A percentile compares a stretch with the other conserved stretches of the same genome.
phyloP scores from a whole-genome alignment of 2,797 vertebrate species.

The Neoniphon sammara region DNA sequence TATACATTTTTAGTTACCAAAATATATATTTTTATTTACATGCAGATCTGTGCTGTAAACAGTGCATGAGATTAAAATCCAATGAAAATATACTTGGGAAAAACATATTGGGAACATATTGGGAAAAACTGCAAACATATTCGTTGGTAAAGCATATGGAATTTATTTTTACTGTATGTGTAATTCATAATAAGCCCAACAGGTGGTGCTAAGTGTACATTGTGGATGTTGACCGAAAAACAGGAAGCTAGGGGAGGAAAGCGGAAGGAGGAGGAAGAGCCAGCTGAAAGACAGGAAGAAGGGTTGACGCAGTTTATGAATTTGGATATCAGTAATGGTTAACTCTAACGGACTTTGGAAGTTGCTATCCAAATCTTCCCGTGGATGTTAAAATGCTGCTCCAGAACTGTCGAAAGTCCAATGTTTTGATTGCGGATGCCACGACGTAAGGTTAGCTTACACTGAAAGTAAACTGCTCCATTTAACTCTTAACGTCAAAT shows the following conservation, averaged over 20 bases:
- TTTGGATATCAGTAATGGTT: conserved; percentile 54
- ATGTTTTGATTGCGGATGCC: conserved; percentile 2
- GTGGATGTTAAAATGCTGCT: conserved; percentile 3
- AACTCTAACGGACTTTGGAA: conserved; percentile 75
- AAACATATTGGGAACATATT: no score
- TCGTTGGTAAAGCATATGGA: no score
- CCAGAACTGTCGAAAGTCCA: not conserved
- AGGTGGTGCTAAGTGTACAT: conserved; percentile 5
- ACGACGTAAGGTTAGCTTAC: not conserved
- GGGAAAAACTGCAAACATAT: no score
- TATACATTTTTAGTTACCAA: not conserved
- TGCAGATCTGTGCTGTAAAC: no score
- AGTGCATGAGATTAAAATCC: no score
- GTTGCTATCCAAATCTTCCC: conserved; percentile 19
- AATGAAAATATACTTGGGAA: no score
- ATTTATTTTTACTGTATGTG: not conserved
- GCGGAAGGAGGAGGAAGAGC: not conserved
- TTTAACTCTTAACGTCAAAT: no score
- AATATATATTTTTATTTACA: no score
- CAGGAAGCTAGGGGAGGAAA: not conserved
- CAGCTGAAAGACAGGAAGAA: not conserved
- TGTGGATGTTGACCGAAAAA: no score
- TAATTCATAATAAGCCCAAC: conserved; percentile 14
- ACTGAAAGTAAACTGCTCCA: not conserved
- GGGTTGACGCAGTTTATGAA: conserved; percentile 63